A percentile compares a stretch with the other conserved stretches of the same genome.
Evolutionary conservation across 2,888 invertebrate species (phyloP).

Genomic region (Pammene fasciana): DNA sequence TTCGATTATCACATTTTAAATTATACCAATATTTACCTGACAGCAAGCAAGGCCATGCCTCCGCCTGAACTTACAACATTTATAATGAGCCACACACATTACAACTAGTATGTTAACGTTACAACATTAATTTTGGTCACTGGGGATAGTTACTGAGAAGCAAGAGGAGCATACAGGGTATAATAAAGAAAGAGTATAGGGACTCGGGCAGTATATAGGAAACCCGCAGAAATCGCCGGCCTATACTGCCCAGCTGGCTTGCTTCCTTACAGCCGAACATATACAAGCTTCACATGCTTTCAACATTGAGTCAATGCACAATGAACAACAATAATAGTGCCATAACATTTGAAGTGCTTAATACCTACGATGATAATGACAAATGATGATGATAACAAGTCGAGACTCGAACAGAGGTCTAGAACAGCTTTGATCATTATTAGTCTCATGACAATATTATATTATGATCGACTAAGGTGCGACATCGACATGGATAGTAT

Average conservation of each 20-base stretch:
- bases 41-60: background rate
- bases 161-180: background rate
- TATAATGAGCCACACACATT: background rate
- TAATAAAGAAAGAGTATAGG: background rate
- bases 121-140: background rate
- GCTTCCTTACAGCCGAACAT: constrained; percentile 18
- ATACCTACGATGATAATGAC: constrained; percentile 25
- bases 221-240: background rate
- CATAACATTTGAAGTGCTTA: constrained; percentile 56
- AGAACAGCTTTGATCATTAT: background rate
- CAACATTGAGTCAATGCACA: constrained; percentile 47
- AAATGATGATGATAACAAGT: constrained; percentile 49
- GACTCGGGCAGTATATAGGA: background rate
- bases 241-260: background rate
- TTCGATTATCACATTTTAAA: background rate
- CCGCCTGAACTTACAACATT: background rate
- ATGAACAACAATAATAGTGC: constrained; percentile 58
- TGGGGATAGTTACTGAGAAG: background rate
- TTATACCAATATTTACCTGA: constrained; percentile 11
- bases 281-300: constrained; percentile 64
- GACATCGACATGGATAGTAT: constrained; percentile 14
- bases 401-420: constrained; percentile 10
- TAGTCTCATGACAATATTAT: constrained; percentile 13
- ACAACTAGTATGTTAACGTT: background rate
- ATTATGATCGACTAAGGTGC: constrained; percentile 33